Evolutionary conservation across 2,888 invertebrate genomes (phyloP).

Genomic region (Chirona hameri): DNA sequence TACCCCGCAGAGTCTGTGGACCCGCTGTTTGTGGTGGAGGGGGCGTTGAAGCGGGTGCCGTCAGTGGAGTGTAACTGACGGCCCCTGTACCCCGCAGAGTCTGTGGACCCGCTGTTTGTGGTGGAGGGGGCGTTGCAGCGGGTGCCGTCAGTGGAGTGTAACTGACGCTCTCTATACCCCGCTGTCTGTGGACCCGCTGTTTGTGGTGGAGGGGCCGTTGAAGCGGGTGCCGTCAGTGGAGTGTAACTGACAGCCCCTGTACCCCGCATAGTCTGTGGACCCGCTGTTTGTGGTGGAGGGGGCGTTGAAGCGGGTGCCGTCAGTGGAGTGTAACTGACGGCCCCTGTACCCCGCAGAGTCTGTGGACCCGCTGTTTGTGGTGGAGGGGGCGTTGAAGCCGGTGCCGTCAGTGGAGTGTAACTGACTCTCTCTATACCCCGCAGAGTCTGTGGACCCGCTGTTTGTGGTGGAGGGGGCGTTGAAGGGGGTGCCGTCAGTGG

Average conservation of each 20-base stretch:
- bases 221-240: conserved; percentile 27
- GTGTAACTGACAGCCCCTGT: no score
- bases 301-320: conserved; percentile 34
- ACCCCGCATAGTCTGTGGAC: conserved; percentile 32
- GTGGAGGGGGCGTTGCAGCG: conserved; percentile 36
- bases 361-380: conserved; percentile 38
- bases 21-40: conserved; percentile 37
- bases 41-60: conserved; percentile 33
- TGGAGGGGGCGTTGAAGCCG: conserved; percentile 36
- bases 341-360: conserved; percentile 22
- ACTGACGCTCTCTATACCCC: neutral
- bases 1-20: conserved; percentile 34
- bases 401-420: neutral
- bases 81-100: neutral
- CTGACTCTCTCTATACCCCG: no score
- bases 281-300: conserved; percentile 35
- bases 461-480: conserved; percentile 35
- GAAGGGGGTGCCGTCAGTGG: conserved; percentile 31
- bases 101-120: conserved; percentile 34
- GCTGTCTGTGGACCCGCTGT: conserved; percentile 36
- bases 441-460: conserved; percentile 35
- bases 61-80: neutral
- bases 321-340: neutral
- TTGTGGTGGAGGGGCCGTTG: conserved; percentile 37
- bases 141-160: conserved; percentile 9